Base-by-base conservation (phyloP, 2,113 vertebrate species). In the Podiceps cristatus region DNA sequence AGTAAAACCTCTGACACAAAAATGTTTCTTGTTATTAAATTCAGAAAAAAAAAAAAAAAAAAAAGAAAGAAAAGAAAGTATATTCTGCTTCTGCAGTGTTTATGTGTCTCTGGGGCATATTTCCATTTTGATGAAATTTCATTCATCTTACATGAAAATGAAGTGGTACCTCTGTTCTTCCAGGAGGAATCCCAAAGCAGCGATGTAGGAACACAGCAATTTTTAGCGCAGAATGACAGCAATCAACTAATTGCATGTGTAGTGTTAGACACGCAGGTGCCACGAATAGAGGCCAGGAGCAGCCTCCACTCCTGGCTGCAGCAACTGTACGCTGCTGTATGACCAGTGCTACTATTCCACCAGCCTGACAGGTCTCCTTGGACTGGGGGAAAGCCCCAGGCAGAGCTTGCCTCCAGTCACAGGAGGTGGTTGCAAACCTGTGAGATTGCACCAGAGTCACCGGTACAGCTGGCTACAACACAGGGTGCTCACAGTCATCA, bases 281-380 rank as follows among this genome's bases (percentile, higher is more conserved):
- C 23, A 29, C 0, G 35, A 44, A 9, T 9, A 68, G 37, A 29
- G 33, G 27, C 29, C 42, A 67, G 28, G 18, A 76, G 2, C 53
- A 10, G 37, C 16, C 47, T n/a, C 40, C 3, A 10, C 50, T 64
- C 64, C 1, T 0, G 66, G n/a, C 80, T 59, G 29, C 0, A 0
- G 28, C 2, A 7, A 29, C n/a, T 11, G 9, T 11, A 35, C 7
- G 27, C n/a, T 64, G n/a, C 63, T 58, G 28, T 64, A 23, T 2
- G 18, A 55, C 74, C 74, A n/a, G n/a, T 44, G 13, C 27, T 42
- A 44, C 72, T 75, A 13, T 40, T 55, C 28, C 60, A 33, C 25
- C 52, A 86, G 53, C 55, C 68, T 56, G 40, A 5, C 4, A 10
- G 10, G 12, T 18, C 29, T 22, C 31, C 67, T 9, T 5, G 58